Evolutionary conservation across 2,888 invertebrate genomes (phyloP).

Genomic region (Amiota communis): DNA sequence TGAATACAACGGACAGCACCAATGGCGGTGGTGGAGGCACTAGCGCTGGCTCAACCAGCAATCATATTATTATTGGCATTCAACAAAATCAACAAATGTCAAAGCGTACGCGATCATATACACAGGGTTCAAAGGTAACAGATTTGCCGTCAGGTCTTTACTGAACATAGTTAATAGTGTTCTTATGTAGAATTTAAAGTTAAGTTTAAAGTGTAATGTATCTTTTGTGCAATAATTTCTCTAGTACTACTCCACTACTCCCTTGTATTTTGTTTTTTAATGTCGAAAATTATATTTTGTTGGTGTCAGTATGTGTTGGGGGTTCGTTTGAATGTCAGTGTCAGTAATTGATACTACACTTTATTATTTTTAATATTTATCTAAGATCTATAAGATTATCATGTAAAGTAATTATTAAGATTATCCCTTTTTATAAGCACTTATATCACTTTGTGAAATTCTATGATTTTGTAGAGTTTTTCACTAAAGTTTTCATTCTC

Average conservation of each 20-base stretch:
- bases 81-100: slow-evolving; percentile 74
- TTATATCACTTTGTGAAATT: slow-evolving; percentile 18
- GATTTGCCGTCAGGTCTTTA: slow-evolving; percentile 84
- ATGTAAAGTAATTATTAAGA: neutral
- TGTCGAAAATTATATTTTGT: neutral
- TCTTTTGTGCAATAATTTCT: slow-evolving; percentile 24
- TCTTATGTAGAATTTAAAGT: neutral
- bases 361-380: slow-evolving; percentile 13
- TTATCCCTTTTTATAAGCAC: neutral
- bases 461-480: slow-evolving; percentile 21
- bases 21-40: slow-evolving; percentile 35
- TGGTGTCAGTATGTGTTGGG: slow-evolving; percentile 10
- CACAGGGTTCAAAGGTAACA: slow-evolving; percentile 78
- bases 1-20: slow-evolving; percentile 51
- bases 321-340: neutral
- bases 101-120: slow-evolving; percentile 69
- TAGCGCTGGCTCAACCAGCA: slow-evolving; percentile 71
- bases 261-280: slow-evolving; percentile 5
- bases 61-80: slow-evolving; percentile 64
- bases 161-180: slow-evolving; percentile 59
- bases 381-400: neutral
- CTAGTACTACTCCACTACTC: neutral
- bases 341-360: neutral
- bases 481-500: neutral
- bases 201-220: neutral